phyloP scores from a whole-genome alignment of 2,113 vertebrate genomes.

The Xiphias gladius region DNA sequence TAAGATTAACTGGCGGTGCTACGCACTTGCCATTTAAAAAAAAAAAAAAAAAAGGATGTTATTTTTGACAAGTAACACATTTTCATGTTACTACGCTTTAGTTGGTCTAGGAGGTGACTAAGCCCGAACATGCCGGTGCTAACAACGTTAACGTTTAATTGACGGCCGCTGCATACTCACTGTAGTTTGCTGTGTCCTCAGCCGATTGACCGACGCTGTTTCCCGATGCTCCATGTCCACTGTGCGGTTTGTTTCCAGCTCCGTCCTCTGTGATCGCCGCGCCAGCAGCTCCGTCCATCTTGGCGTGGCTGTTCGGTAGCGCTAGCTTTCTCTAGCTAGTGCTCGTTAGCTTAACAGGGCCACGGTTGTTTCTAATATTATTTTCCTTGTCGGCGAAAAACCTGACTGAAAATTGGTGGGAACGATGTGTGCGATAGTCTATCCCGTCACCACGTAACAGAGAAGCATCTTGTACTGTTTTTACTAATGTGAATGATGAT shows the following conservation, averaged over 20 bases:
- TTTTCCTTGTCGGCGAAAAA: background rate
- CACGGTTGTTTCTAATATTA: background rate
- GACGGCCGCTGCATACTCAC: constrained; percentile 37
- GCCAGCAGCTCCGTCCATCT: constrained; percentile 71
- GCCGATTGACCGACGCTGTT: background rate
- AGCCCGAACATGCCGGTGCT: background rate
- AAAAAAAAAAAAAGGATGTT: no score
- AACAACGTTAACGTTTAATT: background rate
- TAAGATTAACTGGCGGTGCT: no score
- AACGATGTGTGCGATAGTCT: accelerated
- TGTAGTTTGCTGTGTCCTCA: constrained; percentile 1
- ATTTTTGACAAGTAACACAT: background rate
- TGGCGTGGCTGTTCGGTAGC: constrained; percentile 46
- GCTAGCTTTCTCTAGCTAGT: constrained; percentile 40
- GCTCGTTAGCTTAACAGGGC: constrained; percentile 12
- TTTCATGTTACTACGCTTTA: background rate
- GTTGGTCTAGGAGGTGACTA: background rate
- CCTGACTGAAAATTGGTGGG: accelerated
- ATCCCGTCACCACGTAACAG: background rate
- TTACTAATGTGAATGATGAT: background rate
- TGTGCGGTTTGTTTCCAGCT: background rate
- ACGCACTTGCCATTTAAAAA: background rate
- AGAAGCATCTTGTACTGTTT: background rate
- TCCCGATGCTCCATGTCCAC: background rate
- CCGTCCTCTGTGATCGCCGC: constrained; percentile 29